Evolutionary conservation across 2,888 invertebrate genomes (phyloP), one percentile per base, ranked within the genome.

Genomic region (Euplagia quadripunctaria): DNA sequence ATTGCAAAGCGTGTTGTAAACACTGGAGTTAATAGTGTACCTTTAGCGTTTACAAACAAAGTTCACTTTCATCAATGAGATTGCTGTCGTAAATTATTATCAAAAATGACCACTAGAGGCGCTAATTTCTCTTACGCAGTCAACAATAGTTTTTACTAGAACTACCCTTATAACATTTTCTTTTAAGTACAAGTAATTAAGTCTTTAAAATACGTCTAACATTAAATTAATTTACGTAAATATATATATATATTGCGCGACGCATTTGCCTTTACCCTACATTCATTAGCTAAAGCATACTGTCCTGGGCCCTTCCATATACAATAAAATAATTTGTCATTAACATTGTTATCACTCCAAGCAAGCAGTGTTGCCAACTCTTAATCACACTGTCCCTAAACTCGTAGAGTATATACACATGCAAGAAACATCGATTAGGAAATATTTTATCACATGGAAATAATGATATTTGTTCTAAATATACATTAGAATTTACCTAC

Each of bases 211-310:
- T 42, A 64, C 9, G 42, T 64, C 41, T 42, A 12, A 31, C 17
- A 14, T 20, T 46, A 46, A 49, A 49, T 17, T 68, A n/a, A 17
- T 55, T n/a, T 43, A 43, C 11, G 1, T 49, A n/a, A 31, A 31
- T 46, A 69, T 55, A 69, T 31, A 31, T 31, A 31, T 46, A 69
- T 55, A 69, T 11, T 49, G 43, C 46, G 43, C 4, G 43, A 4
- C 43, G 9, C 9, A 8, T 46, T 46, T 9, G 6, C 6, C 43
- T 9, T 46, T n/a, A 58, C 20, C 11, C 12, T 63, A 31, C 31
- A 63, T 49, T 63, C 69, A 70, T 70, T 69, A 61, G 69, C 46
- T 68, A 69, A 61, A 69, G 61, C 61, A 31, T 16, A 43, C 61
- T 49, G 41, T 61, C 46, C 16, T 46, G 20, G 41, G n/a, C n/a